Evolutionary conservation across 2,797 vertebrate species (phyloP).

Genomic region (Podargus strigoides): DNA sequence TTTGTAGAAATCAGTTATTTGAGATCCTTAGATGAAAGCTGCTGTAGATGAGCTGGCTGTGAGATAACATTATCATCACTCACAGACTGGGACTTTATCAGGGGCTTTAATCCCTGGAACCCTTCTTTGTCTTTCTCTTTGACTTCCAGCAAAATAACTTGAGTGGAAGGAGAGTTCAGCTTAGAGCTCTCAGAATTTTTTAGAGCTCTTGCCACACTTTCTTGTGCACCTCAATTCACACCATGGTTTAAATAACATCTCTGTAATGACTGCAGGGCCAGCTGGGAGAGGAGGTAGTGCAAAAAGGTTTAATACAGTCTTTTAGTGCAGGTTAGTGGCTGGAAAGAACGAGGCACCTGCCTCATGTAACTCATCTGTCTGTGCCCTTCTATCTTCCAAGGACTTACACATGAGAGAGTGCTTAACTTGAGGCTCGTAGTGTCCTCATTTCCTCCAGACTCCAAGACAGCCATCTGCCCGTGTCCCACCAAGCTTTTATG

Average conservation of each 20-base stretch:
- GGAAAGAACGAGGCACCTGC: not conserved
- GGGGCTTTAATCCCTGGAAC: conserved; percentile 4
- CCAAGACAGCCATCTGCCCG: not conserved
- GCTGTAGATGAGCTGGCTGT: not conserved
- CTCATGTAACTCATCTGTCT: not conserved
- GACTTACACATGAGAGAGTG: not conserved
- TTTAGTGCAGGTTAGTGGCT: not conserved
- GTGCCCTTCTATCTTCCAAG: not conserved
- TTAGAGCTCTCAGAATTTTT: not conserved
- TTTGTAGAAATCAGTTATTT: not conserved
- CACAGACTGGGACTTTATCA: not conserved
- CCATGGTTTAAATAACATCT: not conserved
- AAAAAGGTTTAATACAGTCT: not conserved
- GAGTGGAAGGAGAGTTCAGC: not conserved
- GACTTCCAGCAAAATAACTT: not conserved
- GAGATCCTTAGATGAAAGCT: conserved; percentile 36
- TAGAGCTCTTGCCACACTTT: not conserved
- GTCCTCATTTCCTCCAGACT: not conserved
- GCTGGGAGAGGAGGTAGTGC: not conserved
- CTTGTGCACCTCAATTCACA: not conserved
- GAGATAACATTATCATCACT: not conserved
- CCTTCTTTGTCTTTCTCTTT: conserved; percentile 1
- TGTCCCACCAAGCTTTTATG: not conserved
- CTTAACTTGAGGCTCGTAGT: fast-evolving
- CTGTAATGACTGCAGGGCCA: not conserved